phyloP scores from a whole-genome alignment of 2,797 vertebrate species.

The Mallotus villosus region DNA sequence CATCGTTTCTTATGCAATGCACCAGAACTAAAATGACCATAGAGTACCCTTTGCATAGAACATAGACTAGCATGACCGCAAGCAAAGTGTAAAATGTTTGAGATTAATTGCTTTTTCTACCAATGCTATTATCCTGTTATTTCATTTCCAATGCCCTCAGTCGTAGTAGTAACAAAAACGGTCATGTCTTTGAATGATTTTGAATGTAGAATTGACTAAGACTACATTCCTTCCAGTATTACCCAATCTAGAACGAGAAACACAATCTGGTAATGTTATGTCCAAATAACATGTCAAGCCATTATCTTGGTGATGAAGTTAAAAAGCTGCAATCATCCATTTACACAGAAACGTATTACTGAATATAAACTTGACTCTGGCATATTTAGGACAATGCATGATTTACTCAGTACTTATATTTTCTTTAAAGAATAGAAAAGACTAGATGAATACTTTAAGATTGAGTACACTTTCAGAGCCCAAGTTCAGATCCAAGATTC shows the following conservation, averaged over 20 bases:
- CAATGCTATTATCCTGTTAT: background rate
- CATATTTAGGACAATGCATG: too few species aligned
- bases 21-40: background rate
- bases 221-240: background rate
- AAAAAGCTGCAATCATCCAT: too few species aligned
- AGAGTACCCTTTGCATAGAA: background rate
- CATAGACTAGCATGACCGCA: background rate
- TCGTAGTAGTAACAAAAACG: background rate
- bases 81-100: background rate
- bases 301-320: too few species aligned
- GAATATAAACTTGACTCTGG: too few species aligned
- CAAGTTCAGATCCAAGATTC: background rate
- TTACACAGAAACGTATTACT: too few species aligned
- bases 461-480: background rate
- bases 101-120: background rate
- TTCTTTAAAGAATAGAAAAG: background rate
- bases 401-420: background rate
- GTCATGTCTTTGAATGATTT: background rate
- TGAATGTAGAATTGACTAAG: background rate
- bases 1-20: background rate
- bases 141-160: background rate
- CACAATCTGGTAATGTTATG: background rate
- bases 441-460: too few species aligned
- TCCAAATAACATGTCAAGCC: background rate
- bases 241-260: background rate